Base-by-base conservation (phyloP, 1,140 invertebrate genomes). In the Himalopsyche phryganea region DNA sequence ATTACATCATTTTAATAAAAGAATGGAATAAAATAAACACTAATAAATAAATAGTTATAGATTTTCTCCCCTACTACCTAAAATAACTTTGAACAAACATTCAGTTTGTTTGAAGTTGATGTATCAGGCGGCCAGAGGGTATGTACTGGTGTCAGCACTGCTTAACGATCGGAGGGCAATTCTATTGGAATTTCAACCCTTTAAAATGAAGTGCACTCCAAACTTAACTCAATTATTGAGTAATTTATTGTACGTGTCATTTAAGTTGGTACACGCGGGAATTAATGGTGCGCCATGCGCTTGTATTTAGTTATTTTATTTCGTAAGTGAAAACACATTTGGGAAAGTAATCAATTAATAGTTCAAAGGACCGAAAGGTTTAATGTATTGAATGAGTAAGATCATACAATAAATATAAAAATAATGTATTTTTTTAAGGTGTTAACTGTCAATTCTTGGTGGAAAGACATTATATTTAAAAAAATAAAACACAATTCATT, bases 111-210 rank as follows among this genome's bases (percentile, higher is more conserved):
- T 3, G 3, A 3, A 28, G 9, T 3, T 5, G 23, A 28, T 3
- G 23, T 28, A 28, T 28, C 23, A 28, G 23, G 23, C 23, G 23
- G 4, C 6, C 41, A 13, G 7, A 46, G 50, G 51, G 51, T 10
- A 32, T 36, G 51, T 19, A 9, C 14, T 41, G 6, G 14, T 11
- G 13, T 32, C 20, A 42, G 19, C 42, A 14, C 17, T 42, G 14
- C 13, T 33, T 17, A 33, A 28, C n/a, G 6, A 20, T 18, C 50
- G 36, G 36, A 42, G 41, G 51, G 44, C 35, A 42, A 20, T 38
- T 52, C 41, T 28, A 47, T 44, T 51, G 57, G 52, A 59, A 59
- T 59, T 63, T 59, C 50, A 63, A 63, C 61, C 61, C 61, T 63
- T 63, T 59, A 52, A 53, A 56, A 53, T 59, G 61, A 49, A 59